These are phyloP conservation scores for Nicator chloris DNA, from an alignment of 2,113 vertebrate genomes.

Conservation along the genomic window DNA sequence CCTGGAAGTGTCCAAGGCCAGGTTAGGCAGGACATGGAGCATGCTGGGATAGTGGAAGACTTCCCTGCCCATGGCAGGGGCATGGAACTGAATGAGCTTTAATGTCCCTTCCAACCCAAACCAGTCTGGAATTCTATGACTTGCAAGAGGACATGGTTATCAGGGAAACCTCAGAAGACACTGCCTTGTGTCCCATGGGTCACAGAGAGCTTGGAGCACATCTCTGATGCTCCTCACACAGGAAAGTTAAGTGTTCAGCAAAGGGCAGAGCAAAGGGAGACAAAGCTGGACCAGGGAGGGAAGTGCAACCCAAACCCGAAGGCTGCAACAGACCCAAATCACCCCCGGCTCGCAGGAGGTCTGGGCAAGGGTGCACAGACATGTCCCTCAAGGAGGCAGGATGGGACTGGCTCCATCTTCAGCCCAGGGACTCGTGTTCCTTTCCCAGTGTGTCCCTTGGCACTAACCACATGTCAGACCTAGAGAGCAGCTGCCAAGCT, in stretches of 20 bases:
- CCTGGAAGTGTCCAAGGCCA: neutral
- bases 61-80: neutral
- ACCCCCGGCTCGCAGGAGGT: neutral
- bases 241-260: neutral
- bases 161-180: neutral
- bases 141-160: neutral
- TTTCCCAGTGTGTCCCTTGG: neutral
- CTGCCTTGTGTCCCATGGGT: neutral
- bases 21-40: neutral
- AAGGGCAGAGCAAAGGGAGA: neutral
- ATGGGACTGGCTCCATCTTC: neutral
- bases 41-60: neutral
- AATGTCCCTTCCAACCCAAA: neutral
- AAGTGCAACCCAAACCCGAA: neutral
- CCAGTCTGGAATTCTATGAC: neutral
- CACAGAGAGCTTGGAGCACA: neutral
- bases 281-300: fast-evolving
- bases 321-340: neutral
- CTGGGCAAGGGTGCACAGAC: neutral
- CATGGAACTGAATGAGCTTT: neutral
- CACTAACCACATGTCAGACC: neutral
- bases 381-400: neutral
- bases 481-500: neutral
- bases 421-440: neutral
- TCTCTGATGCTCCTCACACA: neutral